Conservation (phyloP, 2,797 vertebrate genomes). For the Parauchenoglanis punctatus region DNA sequence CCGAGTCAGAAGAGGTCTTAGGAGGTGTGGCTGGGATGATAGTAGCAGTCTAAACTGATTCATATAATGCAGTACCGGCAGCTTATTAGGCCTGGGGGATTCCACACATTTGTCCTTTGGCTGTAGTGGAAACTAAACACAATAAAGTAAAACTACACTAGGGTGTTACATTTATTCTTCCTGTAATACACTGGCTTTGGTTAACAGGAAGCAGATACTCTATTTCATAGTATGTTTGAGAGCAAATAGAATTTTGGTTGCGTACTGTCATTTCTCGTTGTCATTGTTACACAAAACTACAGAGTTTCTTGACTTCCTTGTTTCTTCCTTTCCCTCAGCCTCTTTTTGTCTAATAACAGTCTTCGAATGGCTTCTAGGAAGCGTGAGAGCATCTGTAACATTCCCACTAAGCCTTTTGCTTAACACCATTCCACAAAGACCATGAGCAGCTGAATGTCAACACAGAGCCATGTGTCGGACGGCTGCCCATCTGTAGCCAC, state of each 20-base stretch:
- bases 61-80: background rate
- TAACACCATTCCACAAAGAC: constrained; percentile 51
- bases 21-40: constrained; percentile 10
- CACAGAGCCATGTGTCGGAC: constrained; percentile 10
- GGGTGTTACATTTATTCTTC: background rate
- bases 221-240: background rate
- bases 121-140: background rate
- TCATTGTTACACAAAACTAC: background rate
- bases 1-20: background rate
- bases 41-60: background rate
- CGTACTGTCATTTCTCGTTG: background rate
- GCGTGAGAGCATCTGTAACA: constrained; percentile 45
- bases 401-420: constrained; percentile 48
- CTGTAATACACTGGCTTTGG: background rate
- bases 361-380: constrained; percentile 20
- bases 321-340: background rate
- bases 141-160: background rate
- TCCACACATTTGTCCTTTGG: background rate
- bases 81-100: background rate
- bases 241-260: background rate
- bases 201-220: background rate
- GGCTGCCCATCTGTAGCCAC: background rate
- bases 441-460: constrained; percentile 49
- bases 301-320: background rate
- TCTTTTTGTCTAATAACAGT: background rate